phyloP scores from a whole-genome alignment of 2,888 invertebrate genomes.

The Mesochorus sp. region DNA sequence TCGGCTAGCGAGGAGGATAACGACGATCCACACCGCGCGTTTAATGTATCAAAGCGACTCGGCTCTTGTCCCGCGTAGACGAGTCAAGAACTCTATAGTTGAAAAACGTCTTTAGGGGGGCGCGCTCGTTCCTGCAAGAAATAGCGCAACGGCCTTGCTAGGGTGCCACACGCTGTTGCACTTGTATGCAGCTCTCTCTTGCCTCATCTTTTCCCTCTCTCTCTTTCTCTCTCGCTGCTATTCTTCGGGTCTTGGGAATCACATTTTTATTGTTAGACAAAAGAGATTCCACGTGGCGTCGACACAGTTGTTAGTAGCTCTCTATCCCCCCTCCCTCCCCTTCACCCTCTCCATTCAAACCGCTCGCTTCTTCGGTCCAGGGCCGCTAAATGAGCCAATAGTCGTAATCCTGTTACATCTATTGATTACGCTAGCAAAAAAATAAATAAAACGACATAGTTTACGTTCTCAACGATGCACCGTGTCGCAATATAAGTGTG shows the following conservation, averaged over 20 bases:
- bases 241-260: constrained; percentile 48
- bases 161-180: constrained; percentile 32
- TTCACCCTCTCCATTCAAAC: constrained; percentile 15
- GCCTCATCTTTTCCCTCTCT: neutral
- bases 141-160: constrained; percentile 57
- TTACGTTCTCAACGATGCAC: neutral
- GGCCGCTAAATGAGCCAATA: constrained; percentile 21
- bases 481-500: neutral
- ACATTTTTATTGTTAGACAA: constrained; percentile 54
- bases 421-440: constrained; percentile 1
- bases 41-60: constrained; percentile 20
- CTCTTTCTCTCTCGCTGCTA: neutral
- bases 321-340: neutral
- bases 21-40: constrained; percentile 32
- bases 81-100: constrained; percentile 5
- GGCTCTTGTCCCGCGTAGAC: constrained; percentile 15
- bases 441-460: neutral
- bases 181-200: no score
- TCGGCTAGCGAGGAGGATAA: constrained; percentile 19
- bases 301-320: constrained; percentile 45
- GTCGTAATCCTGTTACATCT: constrained; percentile 12
- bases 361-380: constrained; percentile 10
- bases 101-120: constrained; percentile 30
- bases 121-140: constrained; percentile 56
- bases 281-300: constrained; percentile 57